Evolutionary conservation across 2,888 invertebrate species (phyloP), one percentile per base, ranked within the genome.

Genomic region (Coecobrya sp.): DNA sequence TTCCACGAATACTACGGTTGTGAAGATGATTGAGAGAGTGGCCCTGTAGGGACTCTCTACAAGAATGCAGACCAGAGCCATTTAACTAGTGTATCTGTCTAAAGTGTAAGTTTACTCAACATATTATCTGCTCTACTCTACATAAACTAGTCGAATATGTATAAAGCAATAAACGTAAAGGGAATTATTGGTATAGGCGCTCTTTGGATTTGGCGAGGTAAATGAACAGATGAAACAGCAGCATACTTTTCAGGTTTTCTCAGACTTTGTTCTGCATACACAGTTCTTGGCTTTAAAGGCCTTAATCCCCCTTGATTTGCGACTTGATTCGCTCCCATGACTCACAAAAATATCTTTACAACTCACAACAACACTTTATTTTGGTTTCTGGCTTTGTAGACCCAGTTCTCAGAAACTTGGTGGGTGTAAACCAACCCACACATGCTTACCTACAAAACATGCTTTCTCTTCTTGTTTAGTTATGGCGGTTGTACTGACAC

Each of bases 231-330:
- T 10, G 27, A 36, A 30, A 68, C 36, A 65, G 13, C 68, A 65
- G 27, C 36, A 36, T 36, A 36, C 36, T 7, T 4, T 36, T 36
- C 36, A 68, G 36, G 62, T 87, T n/a, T n/a, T 59, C 27, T n/a
- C 62, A 52, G n/a, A n/a, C 88, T 88, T 65, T 49, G 49, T 42
- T 65, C 10, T 25, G 55, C 16, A 27, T 22, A 52, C 79, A 49
- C 1, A 19, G 49, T 42, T 87, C 70, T 55, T 25, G 52, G 55
- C 89, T 89, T 70, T n/a, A 55, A 82, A 84, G 89, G 84, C 84
- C 84, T 65, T 82, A 89, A 89, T 89, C 89, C 89, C 84, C 22
- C 70, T 89, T 84, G 89, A 89, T 89, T 89, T 89, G 82, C 70
- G 89, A 89, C 82, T 89, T 82, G 89, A 82, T 82, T 89, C 84